Evolutionary conservation across 2,113 vertebrate species (phyloP).

Genomic region (Leptobrachium ailaonicum): DNA sequence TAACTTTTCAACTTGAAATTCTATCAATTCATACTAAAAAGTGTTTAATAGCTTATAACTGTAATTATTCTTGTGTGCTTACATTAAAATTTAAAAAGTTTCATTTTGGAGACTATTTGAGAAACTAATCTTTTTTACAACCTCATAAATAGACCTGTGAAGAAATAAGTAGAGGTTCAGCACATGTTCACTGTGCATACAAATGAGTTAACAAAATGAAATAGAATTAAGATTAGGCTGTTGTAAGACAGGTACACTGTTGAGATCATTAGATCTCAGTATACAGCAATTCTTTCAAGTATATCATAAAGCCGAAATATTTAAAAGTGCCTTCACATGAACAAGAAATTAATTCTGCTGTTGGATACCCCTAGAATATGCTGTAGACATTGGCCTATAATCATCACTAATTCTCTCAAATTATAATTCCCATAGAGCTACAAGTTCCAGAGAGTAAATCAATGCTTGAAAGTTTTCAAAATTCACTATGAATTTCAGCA

Average conservation of each 20-base stretch:
- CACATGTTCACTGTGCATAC: conserved; percentile 67
- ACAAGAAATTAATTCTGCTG: too few species aligned
- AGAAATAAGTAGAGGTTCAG: conserved; percentile 70
- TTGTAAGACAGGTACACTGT: neutral
- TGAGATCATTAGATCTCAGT: too few species aligned
- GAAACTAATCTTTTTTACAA: conserved; percentile 79
- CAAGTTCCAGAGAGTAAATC: too few species aligned
- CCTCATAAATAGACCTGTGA: conserved; percentile 78
- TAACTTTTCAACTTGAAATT: conserved; percentile 68
- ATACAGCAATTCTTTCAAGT: too few species aligned
- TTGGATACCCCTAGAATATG: too few species aligned
- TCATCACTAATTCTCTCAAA: too few species aligned
- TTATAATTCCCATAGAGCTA: too few species aligned
- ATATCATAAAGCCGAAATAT: too few species aligned
- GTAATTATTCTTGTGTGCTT: conserved; percentile 78
- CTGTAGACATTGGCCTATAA: too few species aligned
- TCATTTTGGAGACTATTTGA: conserved; percentile 75
- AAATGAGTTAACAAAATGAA: conserved; percentile 55
- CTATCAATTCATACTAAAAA: conserved; percentile 73
- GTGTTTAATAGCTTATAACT: conserved; percentile 78
- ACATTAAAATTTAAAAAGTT: conserved; percentile 82
- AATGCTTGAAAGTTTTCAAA: too few species aligned
- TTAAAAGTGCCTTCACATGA: too few species aligned
- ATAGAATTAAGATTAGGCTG: neutral
- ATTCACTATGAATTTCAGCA: too few species aligned